Percentiles rank a stretch among this genome's conserved stretches.
These are phyloP conservation scores for Neolamprologus multifasciatus DNA, from an alignment of 2,797 vertebrate species.

Conservation along the genomic window DNA sequence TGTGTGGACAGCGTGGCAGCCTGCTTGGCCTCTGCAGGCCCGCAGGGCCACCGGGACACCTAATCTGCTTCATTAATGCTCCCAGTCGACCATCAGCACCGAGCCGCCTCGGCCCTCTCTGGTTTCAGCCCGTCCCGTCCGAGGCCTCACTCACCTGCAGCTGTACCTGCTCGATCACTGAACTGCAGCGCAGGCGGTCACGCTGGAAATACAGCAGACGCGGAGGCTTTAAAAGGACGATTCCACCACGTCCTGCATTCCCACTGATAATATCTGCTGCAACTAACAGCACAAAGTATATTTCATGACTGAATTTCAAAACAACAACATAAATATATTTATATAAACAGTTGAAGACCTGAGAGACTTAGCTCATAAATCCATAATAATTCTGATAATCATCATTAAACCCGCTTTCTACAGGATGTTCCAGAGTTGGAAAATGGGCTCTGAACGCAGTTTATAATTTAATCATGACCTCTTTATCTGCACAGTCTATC, in stretches of 20 bases:
- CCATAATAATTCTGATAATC: neutral
- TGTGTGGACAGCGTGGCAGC: neutral
- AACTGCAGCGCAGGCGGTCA: neutral
- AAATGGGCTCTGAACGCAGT: neutral
- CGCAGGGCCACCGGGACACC: slow-evolving; percentile 50
- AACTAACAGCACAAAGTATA: neutral
- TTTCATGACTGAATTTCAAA: neutral
- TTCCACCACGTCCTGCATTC: neutral
- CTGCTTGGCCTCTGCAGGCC: neutral
- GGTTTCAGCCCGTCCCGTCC: slow-evolving; percentile 52
- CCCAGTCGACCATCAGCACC: slow-evolving; percentile 67
- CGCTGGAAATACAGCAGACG: neutral
- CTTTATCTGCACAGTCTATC: neutral
- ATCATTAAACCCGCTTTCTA: neutral
- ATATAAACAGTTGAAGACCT: neutral
- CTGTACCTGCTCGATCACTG: slow-evolving; percentile 18
- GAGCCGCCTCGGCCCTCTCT: slow-evolving; percentile 56
- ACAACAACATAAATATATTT: neutral
- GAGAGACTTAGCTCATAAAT: neutral
- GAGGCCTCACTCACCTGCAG: slow-evolving; percentile 44
- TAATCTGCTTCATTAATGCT: slow-evolving; percentile 75
- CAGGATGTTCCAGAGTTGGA: neutral
- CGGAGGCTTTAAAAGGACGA: neutral
- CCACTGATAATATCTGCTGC: neutral
- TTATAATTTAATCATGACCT: neutral